Percentiles rank a stretch among this genome's conserved stretches.
Conservation (phyloP, 2,797 vertebrate species). For the Thamnophis elegans region DNA sequence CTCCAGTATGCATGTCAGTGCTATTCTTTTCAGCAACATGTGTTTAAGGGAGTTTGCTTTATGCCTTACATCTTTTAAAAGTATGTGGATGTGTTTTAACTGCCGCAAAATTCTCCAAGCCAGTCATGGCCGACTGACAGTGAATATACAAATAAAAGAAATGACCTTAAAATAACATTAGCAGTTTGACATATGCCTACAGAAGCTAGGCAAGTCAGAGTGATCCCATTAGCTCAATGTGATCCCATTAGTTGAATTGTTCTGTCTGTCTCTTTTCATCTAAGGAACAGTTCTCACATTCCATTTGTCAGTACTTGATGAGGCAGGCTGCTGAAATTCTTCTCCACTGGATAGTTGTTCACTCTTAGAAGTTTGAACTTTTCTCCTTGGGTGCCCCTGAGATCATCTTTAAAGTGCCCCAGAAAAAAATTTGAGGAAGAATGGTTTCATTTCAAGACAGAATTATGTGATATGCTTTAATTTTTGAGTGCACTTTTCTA, state of each 20-base stretch:
- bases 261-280: conserved; percentile 66
- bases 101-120: conserved; percentile 33
- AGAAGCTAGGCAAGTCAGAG: conserved; percentile 51
- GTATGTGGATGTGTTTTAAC: conserved; percentile 36
- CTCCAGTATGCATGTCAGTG: background rate
- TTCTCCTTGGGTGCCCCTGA: conserved; percentile 36
- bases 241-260: conserved; percentile 68
- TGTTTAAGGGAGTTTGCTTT: conserved; percentile 24
- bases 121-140: conserved; percentile 41
- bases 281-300: conserved; percentile 67
- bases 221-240: conserved; percentile 63
- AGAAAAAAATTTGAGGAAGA: background rate
- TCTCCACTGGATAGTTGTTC: conserved; percentile 39
- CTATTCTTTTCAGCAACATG: background rate
- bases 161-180: conserved; percentile 59
- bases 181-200: conserved; percentile 58
- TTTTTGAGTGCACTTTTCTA: background rate
- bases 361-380: conserved; percentile 43
- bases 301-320: conserved; percentile 61
- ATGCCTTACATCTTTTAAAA: conserved; percentile 37
- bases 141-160: conserved; percentile 49
- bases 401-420: conserved; percentile 3
- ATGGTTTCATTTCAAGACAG: background rate
- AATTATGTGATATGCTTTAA: conserved; percentile 6
- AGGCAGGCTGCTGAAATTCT: conserved; percentile 49